Base-by-base conservation (phyloP, 2,888 invertebrate species). In the Sicus ferrugineus region DNA sequence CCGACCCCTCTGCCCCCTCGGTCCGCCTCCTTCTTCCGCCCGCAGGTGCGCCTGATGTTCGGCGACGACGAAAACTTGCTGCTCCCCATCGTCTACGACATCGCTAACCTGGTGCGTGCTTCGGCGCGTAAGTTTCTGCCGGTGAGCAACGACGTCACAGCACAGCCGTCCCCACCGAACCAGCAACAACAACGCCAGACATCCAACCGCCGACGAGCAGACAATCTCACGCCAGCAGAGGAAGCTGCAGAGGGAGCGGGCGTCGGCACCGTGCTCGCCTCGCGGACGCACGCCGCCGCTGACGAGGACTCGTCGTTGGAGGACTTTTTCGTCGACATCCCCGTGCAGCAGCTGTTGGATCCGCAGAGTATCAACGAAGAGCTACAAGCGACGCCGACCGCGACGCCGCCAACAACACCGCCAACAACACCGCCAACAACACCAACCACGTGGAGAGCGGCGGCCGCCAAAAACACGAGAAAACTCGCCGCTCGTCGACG, bases 71-170 rank as follows among this genome's bases (percentile, higher is more conserved):
- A 86, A 72, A 89, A 89, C 67, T 83, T 90, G 31, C 87, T 89
- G 85, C 81, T 91, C 68, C 91, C 91, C 11, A 89, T 90, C 72
- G 87, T 89, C 70, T 86, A 88, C 75, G 90, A 91, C 80, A 88
- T 90, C 80, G 90, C 90, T 0, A 89, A 90, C 79, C 85, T 90
- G 70, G 87, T 90, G 64, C 86, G 88, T 68, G 87, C 84, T 59
- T 87, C 89, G 0, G 86, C 88, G 38, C 83, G 78, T 21, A 81
- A 79, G 7, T 79, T 79, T 31, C 77, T 81, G 1, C 69, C 77
- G 42, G 54, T 81, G 3, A 75, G 75, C 16, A 73, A 64, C 1
- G 78, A 80, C 23, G 16, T 69, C 70, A 54, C 26, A 4, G 23
- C 26, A 28, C 14, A 11, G 26, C 1, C 14, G 23, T 14, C 28